Evolutionary conservation across 2,113 vertebrate genomes (phyloP), one percentile per base, ranked within the genome.

Genomic region (Calonectris borealis): DNA sequence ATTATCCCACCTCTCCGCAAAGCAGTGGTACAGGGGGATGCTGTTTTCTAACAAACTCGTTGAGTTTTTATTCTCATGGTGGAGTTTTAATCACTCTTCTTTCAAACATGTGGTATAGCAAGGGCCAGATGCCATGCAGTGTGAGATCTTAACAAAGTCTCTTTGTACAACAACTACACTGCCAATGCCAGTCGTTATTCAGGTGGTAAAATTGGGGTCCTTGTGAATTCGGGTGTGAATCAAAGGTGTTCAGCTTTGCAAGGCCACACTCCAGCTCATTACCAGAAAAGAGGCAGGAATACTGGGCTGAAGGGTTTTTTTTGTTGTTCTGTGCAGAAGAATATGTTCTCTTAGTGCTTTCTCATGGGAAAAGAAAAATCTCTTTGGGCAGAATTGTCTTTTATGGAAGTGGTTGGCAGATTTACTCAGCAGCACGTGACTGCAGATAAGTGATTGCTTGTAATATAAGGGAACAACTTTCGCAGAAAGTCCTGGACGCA

Each of bases 361-460:
- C 75, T 90, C 82, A 66, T 40, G 75, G 92, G 79, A 88, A 88
- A 93, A 93, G 36, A 90, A 82, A 90, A 90, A 77, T 49, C 70
- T 80, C 46, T 83, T 87, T 85, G 66, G 66, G 78, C 40, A 94
- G 57, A 93, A 68, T 36, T 72, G 22, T 91, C 62, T 62, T 83
- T 79, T 82, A 31, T 83, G 78, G 90, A 91, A 79, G 51, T 62
- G 79, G 48, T 10, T 90, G 75, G 65, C 78, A 90, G 84, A 52
- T 48, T 81, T 70, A 70, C 13, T 18, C 44, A 48, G 86, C 51
- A 91, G 80, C 65, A 78, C n/a, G n/a, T 77, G 69, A 34, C 75
- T 86, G 66, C 57, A 89, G 83, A 29, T 32, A 76, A 72, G 49
- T 75, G 69, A 52, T 76, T 82, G 52, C 55, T 88, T 79, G 58